Conservation (phyloP, 2,888 invertebrate species). For the Mythimna impura region DNA sequence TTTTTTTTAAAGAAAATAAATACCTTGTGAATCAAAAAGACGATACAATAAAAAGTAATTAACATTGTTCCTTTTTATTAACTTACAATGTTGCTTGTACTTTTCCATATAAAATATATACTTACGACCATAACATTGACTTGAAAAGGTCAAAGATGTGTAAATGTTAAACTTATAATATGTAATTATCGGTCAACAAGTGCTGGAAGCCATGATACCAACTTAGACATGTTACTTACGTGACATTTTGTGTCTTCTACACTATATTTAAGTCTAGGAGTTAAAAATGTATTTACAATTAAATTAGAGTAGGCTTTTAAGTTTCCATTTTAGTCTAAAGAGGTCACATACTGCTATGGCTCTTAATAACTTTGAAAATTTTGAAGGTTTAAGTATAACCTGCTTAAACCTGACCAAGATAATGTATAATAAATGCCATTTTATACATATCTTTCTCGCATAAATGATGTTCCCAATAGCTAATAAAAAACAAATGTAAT, state of each 20-base stretch:
- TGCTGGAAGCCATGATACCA: slow-evolving; percentile 25
- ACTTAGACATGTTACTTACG: neutral
- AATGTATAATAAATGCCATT: too few relatives aligned
- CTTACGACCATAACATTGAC: slow-evolving; percentile 24
- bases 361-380: too few relatives aligned
- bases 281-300: slow-evolving; percentile 8
- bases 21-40: neutral
- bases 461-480: too few relatives aligned
- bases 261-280: slow-evolving; percentile 6
- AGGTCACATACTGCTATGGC: too few relatives aligned
- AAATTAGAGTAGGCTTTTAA: neutral
- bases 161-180: slow-evolving; percentile 34
- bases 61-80: slow-evolving; percentile 3
- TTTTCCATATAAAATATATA: slow-evolving; percentile 5
- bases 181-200: slow-evolving; percentile 35
- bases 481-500: too few relatives aligned
- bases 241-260: slow-evolving; percentile 10
- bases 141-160: slow-evolving; percentile 37
- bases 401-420: too few relatives aligned
- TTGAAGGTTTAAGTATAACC: too few relatives aligned
- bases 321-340: too few relatives aligned
- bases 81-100: neutral
- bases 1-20: too few relatives aligned
- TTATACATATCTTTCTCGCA: too few relatives aligned
- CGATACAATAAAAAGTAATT: neutral